A percentile compares a stretch with the other conserved stretches of the same genome.
These are phyloP conservation scores for Tiliacea citrago DNA, from an alignment of 2,888 invertebrate genomes.

Conservation along the genomic window DNA sequence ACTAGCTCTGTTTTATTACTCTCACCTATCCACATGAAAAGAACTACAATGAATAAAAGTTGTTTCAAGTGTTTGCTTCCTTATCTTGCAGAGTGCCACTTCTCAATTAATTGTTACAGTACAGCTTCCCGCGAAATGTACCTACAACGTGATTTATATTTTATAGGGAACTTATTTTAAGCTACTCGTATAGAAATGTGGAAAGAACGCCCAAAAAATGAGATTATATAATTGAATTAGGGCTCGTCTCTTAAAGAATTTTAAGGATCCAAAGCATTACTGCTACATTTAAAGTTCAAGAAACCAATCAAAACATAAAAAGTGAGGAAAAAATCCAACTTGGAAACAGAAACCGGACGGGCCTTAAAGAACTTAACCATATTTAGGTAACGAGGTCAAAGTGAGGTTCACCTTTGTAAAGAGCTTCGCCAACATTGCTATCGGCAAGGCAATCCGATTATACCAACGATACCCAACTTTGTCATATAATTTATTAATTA, in stretches of 20 bases:
- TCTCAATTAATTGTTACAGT: conserved; percentile 5
- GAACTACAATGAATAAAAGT: conserved; percentile 7
- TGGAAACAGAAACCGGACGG: conserved; percentile 66
- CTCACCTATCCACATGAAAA: conserved; percentile 11
- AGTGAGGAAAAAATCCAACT: conserved; percentile 62
- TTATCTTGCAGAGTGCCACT: conserved; percentile 9
- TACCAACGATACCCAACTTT: conserved; percentile 73
- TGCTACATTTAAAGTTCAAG: conserved; percentile 37
- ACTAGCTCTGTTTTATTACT: conserved; percentile 36
- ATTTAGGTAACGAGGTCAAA: conserved; percentile 87
- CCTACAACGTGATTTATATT: background rate
- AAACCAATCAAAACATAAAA: conserved; percentile 58
- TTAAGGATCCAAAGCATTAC: conserved; percentile 8
- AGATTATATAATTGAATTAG: background rate
- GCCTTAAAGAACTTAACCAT: conserved; percentile 85
- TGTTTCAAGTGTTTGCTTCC: conserved; percentile 20
- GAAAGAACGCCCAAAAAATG: background rate
- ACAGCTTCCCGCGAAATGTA: background rate
- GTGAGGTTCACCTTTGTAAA: conserved; percentile 80
- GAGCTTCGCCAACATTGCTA: conserved; percentile 65
- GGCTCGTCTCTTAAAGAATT: background rate
- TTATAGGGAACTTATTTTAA: background rate
- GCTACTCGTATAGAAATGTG: background rate
- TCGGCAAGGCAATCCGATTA: conserved; percentile 83
- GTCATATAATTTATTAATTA: conserved; percentile 65